A percentile compares a stretch with the other conserved stretches of the same genome.
Conservation (phyloP, 2,888 invertebrate species). For the Phragmatobia fuliginosa region DNA sequence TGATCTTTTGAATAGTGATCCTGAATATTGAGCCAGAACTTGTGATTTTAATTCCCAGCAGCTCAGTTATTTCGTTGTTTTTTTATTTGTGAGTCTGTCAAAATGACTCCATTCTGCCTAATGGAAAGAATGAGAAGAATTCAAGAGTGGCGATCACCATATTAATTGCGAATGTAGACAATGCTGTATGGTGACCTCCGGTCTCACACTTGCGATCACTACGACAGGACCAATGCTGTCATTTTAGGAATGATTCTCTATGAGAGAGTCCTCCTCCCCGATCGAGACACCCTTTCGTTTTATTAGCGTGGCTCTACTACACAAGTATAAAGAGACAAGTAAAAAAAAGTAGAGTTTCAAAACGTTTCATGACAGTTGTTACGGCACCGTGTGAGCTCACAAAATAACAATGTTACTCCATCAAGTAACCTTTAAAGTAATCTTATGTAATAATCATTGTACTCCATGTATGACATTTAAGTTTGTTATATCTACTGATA, state of each 20-base stretch:
- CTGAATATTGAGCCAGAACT: background rate
- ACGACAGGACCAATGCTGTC: too few relatives aligned
- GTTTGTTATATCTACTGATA: constrained; percentile 16
- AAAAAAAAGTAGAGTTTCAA: background rate
- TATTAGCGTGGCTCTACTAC: background rate
- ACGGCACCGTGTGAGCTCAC: background rate
- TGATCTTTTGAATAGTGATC: background rate
- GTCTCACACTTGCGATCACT: too few relatives aligned
- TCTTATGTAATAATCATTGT: background rate
- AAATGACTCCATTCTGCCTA: too few relatives aligned
- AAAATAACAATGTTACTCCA: background rate
- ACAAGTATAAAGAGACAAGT: background rate
- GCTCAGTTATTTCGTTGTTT: background rate
- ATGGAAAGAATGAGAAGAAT: too few relatives aligned
- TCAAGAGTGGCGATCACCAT: too few relatives aligned
- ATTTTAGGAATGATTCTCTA: too few relatives aligned
- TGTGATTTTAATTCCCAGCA: too few relatives aligned
- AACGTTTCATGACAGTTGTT: background rate
- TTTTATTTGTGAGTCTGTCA: background rate
- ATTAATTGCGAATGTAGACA: too few relatives aligned
- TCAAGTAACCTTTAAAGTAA: background rate
- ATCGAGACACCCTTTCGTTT: too few relatives aligned
- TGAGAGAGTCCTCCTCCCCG: too few relatives aligned
- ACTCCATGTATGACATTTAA: background rate
- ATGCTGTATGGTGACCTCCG: too few relatives aligned